phyloP scores from a whole-genome alignment of 1,140 invertebrate genomes.

The Drosophila tristis region DNA sequence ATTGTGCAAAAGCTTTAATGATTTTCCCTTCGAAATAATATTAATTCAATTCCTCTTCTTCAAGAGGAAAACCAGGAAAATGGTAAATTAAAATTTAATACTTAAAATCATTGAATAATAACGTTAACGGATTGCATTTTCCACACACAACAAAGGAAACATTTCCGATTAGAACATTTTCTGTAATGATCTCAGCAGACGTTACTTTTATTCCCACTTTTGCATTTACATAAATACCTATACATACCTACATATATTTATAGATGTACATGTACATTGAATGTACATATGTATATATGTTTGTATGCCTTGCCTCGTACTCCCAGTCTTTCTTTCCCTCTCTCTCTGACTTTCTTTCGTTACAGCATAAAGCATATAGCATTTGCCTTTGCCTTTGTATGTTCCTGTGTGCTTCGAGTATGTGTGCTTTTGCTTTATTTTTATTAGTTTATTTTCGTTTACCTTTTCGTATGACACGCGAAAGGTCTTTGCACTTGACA shows the following conservation, averaged over 20 bases:
- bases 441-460: constrained; percentile 44
- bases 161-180: too few species aligned
- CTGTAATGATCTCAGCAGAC: not conserved
- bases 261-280: not conserved
- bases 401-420: constrained; percentile 14
- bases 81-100: too few species aligned
- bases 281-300: not conserved
- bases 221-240: not conserved
- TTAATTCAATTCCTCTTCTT: too few species aligned
- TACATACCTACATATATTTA: not conserved
- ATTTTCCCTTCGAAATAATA: too few species aligned
- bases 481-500: constrained; percentile 77
- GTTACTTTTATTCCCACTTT: constrained; percentile 32
- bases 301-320: not conserved
- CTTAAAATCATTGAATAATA: too few species aligned
- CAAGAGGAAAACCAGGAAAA: too few species aligned
- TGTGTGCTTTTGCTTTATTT: constrained; percentile 53
- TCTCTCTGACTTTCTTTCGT: constrained; percentile 1
- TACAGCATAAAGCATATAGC: constrained; percentile 18
- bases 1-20: too few species aligned
- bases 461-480: constrained; percentile 60
- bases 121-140: too few species aligned
- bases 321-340: constrained; percentile 1
- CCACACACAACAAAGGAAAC: too few species aligned
- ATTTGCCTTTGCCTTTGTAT: constrained; percentile 6